phyloP scores from a whole-genome alignment of 2,113 vertebrate genomes.

The Montifringilla adamsi region DNA sequence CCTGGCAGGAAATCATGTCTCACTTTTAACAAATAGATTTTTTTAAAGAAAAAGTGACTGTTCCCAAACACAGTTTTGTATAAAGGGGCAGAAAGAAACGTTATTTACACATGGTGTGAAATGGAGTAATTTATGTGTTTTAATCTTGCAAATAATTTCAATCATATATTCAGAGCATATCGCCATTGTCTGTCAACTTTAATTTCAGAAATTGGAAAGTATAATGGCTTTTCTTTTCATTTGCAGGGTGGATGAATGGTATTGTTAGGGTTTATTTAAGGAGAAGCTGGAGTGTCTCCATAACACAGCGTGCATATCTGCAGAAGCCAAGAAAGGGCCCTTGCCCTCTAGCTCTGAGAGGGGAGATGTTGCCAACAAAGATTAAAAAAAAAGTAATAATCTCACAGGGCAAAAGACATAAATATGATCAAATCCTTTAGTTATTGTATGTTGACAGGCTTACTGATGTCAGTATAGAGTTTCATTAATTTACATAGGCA shows the following conservation, averaged over 20 bases:
- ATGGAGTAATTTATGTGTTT: constrained; percentile 17
- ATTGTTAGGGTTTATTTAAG: constrained; percentile 23
- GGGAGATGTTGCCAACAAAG: background rate
- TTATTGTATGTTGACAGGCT: background rate
- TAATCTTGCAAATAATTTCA: constrained; percentile 44
- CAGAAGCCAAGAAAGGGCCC: background rate
- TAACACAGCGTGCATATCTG: background rate
- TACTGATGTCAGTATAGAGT: background rate
- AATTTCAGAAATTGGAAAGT: constrained; percentile 36
- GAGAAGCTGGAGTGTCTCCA: background rate
- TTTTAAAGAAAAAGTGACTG: constrained; percentile 35
- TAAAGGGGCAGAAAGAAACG: constrained; percentile 8
- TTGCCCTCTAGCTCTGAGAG: background rate
- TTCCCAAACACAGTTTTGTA: constrained; percentile 12
- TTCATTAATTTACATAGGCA: background rate
- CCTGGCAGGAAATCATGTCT: constrained; percentile 45
- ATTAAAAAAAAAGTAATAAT: background rate
- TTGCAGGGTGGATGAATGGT: background rate
- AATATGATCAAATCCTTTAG: background rate
- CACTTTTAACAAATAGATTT: constrained; percentile 33
- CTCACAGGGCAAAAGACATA: background rate
- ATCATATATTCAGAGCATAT: constrained; percentile 35
- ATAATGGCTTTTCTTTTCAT: constrained; percentile 16
- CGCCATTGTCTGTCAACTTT: constrained; percentile 8
- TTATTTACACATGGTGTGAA: constrained; percentile 42